A percentile compares a stretch with the other conserved stretches of the same genome.
Evolutionary conservation across 2,113 vertebrate genomes (phyloP).

Genomic region (Gymnorhina tibicen): DNA sequence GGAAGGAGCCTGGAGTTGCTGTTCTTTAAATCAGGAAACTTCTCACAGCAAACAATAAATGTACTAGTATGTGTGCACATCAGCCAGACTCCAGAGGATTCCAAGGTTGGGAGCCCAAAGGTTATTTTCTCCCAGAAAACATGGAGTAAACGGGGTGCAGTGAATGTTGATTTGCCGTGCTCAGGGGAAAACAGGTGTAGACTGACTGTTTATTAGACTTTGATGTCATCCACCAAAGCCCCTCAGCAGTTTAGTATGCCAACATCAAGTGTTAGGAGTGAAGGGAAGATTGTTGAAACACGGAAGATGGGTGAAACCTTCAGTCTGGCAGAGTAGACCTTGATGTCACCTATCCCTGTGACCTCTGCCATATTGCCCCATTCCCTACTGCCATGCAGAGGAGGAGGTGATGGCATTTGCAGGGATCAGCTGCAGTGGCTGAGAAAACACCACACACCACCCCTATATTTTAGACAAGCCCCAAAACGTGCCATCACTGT

Average conservation of each 20-base stretch:
- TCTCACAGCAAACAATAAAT: background rate
- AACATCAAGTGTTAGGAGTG: background rate
- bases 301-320: background rate
- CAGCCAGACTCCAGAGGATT: background rate
- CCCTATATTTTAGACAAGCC: background rate
- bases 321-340: background rate
- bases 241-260: background rate
- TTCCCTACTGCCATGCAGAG: background rate
- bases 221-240: background rate
- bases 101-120: background rate
- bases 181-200: background rate
- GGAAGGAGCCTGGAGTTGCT: background rate
- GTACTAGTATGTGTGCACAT: fast-evolving
- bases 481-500: background rate
- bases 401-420: background rate
- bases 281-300: background rate
- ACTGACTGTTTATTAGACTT: background rate
- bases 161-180: fast-evolving
- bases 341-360: background rate
- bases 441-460: background rate
- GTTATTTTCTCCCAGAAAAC: background rate
- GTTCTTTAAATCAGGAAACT: background rate
- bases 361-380: background rate
- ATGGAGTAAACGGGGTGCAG: fast-evolving
- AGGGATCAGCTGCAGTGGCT: background rate